phyloP scores from a whole-genome alignment of 2,113 vertebrate genomes.

The Sinocyclocheilus anophthalmus region DNA sequence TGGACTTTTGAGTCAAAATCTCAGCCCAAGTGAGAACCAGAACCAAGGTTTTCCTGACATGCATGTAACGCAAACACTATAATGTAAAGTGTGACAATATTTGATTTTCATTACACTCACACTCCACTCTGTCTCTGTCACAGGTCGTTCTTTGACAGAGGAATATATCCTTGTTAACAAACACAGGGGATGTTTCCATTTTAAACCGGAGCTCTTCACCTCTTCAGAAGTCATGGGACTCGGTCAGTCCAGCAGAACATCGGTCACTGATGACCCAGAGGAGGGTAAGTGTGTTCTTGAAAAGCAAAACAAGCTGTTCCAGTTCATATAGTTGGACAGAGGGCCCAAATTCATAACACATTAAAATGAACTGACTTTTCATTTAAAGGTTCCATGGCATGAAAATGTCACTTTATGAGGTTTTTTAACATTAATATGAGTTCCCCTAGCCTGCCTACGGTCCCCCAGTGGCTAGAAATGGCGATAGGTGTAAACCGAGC shows the following conservation, averaged over 20 bases:
- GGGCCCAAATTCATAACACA: neutral
- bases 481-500: too few species aligned
- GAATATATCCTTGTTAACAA: conserved; percentile 5
- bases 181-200: conserved; percentile 33
- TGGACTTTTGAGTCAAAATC: too few species aligned
- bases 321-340: conserved; percentile 1
- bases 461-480: too few species aligned
- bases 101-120: too few species aligned
- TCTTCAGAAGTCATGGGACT: conserved; percentile 83
- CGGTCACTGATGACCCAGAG: conserved; percentile 74
- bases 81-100: too few species aligned
- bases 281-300: conserved; percentile 81
- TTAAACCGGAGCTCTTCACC: conserved; percentile 59
- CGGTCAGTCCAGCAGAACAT: conserved; percentile 86
- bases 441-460: too few species aligned
- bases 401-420: too few species aligned
- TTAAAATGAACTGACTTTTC: neutral
- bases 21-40: too few species aligned
- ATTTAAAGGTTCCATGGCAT: too few species aligned
- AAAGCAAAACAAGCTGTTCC: conserved; percentile 1
- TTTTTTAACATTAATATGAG: too few species aligned
- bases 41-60: too few species aligned
- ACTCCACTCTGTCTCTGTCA: neutral
- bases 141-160: neutral
- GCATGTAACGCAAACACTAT: too few species aligned